Percentiles rank a stretch among this genome's conserved stretches.
Evolutionary conservation across 2,797 vertebrate genomes (phyloP).

Genomic region (Petrocephalus sullivani): DNA sequence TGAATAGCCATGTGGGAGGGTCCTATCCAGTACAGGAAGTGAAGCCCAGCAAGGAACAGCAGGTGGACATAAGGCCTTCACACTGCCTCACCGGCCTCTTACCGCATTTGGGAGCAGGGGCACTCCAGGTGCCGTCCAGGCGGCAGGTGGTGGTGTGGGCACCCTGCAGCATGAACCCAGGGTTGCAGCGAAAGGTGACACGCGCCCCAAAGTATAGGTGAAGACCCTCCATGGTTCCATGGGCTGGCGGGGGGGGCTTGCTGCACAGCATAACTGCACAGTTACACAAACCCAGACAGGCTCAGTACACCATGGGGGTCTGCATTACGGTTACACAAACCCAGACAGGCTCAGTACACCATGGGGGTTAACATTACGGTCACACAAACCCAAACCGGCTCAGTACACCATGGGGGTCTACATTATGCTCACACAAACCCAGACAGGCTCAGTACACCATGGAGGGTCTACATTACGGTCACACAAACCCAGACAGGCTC

Average conservation of each 20-base stretch:
- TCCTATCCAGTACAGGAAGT: background rate
- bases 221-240: conserved; percentile 71
- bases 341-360: conserved; percentile 39
- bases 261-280: conserved; percentile 79
- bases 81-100: conserved; percentile 44
- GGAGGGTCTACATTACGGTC: conserved; percentile 35
- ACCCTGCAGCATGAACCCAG: conserved; percentile 71
- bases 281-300: conserved; percentile 61
- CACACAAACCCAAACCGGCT: conserved; percentile 57
- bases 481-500: conserved; percentile 55
- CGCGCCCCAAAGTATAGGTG: conserved; percentile 75
- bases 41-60: background rate
- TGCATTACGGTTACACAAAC: conserved; percentile 54
- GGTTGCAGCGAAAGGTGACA: conserved; percentile 72
- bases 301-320: background rate
- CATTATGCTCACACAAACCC: background rate
- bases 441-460: background rate
- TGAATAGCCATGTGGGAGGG: background rate
- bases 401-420: background rate
- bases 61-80: background rate
- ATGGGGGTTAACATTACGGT: conserved; percentile 30
- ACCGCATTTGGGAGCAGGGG: conserved; percentile 72
- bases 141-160: conserved; percentile 66
- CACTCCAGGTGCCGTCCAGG: conserved; percentile 72
- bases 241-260: conserved; percentile 70